Base-by-base conservation (phyloP, 2,888 invertebrate species). In the Amphipyra berbera region DNA sequence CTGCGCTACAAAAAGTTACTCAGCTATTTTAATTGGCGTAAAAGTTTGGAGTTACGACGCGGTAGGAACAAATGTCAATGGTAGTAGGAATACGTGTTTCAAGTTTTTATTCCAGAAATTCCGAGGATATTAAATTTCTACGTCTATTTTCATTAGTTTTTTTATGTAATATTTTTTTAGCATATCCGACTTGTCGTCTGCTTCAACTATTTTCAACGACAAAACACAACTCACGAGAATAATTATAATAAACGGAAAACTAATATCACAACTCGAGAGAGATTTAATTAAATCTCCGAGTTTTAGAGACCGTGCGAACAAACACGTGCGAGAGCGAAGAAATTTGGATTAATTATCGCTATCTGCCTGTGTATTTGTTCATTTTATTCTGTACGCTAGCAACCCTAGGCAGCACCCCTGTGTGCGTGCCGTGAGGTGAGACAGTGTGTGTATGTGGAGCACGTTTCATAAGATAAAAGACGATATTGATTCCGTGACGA, bases 401-500 rank as follows among this genome's bases (percentile, higher is more conserved):
- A 82, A 69, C 80, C 85, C 81, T 83, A 74, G 58, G 59, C 55
- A 78, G 63, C 68, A 62, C 73, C 72, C 68, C 73, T 78, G 85
- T 81, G 79, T 82, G 82, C 74, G 82, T 77, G 80, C 71, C 66
- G 71, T 71, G 63, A 68, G 68, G 50, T 73, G 79, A 61, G 68
- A 54, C 67, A 65, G 76, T 84, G 83, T 83, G 85, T 86, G 88
- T 90, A 90, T 92, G 89, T 91, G 86, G 88, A 90, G 90, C 93
- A 92, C 92, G 93, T 92, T 91, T 91, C 88, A 87, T 90, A 91
- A 94, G 92, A 94, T 94, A 95, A 94, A 93, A 94, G 93, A 88
- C 90, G 90, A 92, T 94, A 94, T 94, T 94, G 94, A 94, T 94
- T 94, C 91, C 94, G 94, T 94, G 93, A 93, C 93, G 93, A 90